Base-by-base conservation (phyloP, 2,113 vertebrate species). In the Eulemur rufifrons region DNA sequence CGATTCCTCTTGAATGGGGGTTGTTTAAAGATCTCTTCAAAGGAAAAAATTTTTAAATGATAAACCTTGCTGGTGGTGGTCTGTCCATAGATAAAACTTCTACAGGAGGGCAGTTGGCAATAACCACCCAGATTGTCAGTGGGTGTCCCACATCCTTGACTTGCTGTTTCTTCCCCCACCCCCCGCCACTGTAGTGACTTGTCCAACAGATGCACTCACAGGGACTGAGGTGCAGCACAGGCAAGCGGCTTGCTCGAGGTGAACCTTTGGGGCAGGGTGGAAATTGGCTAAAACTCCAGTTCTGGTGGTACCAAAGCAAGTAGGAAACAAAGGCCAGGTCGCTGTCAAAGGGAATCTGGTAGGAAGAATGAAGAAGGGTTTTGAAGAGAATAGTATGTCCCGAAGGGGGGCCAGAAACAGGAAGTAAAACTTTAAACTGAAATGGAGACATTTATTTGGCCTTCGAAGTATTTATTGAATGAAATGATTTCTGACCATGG, bases 111-210 rank as follows among this genome's bases (percentile, higher is more conserved):
- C 14, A 5, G 15, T 1, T 76, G 66, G 47, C 23, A 50, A 29
- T 1, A 32, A 54, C 73, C 18, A 17, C 66, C 25, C 69, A 25
- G 15, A 32, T 17, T 93, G 66, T 32, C 45, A 63, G 20, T 8
- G 39, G 69, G 15, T 71, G 52, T 37, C 29, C 14, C 6, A 2
- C 17, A 10, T 42, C 39, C 14, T 5, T 6, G 13, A 29, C 37
- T 37, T 0, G 0, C 23, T 13, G 27, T 34, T 91, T n/a, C 27
- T 87, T n/a, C 9, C 63, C 63, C 21, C 14, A 37, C 37, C 37
- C 37, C 37, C 37, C 37, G 37, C 37, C 37, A 37, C 39, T 0
- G 0, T 3, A 14, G 20, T 1, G 37, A 21, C 11, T 25, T 25
- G 3, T 59, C 25, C 9, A 27, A 29, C 25, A 54, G 42, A 21